phyloP scores from a whole-genome alignment of 2,797 vertebrate genomes.

The Galaxias olidus region DNA sequence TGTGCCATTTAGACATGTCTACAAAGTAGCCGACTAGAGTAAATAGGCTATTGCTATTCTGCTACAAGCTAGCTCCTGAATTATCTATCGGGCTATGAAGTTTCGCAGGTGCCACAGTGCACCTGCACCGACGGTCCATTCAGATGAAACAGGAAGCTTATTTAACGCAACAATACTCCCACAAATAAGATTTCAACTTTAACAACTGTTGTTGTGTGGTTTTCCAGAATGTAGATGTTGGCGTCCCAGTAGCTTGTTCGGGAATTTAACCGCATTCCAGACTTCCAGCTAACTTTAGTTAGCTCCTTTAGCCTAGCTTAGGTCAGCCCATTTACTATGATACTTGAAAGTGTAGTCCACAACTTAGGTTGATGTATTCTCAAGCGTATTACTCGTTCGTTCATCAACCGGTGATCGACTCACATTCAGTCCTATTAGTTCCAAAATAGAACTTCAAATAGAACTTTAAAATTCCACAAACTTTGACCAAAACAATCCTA shows the following conservation, averaged over 20 bases:
- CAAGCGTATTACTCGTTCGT: neutral
- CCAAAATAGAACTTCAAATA: neutral
- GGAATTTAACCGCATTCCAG: constrained; percentile 37
- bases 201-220: too few relatives aligned
- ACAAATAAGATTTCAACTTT: neutral
- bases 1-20: too few relatives aligned
- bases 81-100: constrained; percentile 37
- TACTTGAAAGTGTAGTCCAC: constrained; percentile 18
- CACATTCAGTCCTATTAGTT: neutral
- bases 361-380: neutral
- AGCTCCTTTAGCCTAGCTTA: constrained; percentile 32
- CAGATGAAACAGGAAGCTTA: neutral
- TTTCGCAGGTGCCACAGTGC: constrained; percentile 70
- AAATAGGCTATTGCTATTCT: neutral
- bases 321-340: constrained; percentile 12
- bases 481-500: constrained; percentile 63
- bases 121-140: constrained; percentile 58
- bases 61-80: constrained; percentile 24
- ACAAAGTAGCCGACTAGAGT: too few relatives aligned
- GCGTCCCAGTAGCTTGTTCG: neutral
- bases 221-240: neutral
- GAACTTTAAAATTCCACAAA: constrained; percentile 37
- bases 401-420: neutral
- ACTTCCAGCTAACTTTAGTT: constrained; percentile 66
- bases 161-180: constrained; percentile 14